Base-by-base conservation (phyloP, 2,797 vertebrate genomes). In the Cryptoprocta ferox region DNA sequence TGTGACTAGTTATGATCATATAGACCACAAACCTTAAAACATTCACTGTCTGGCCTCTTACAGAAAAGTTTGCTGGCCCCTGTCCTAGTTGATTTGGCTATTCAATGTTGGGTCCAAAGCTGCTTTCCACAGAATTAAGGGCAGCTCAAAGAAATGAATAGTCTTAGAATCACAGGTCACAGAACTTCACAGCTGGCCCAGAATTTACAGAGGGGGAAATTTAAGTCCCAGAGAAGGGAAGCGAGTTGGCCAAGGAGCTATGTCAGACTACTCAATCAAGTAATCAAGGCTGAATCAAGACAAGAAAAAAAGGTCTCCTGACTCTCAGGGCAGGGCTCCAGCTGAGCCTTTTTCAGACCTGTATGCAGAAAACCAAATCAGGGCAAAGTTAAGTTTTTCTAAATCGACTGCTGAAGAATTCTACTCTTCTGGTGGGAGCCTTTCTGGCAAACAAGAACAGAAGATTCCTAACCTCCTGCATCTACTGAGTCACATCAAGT, bases 401-500 rank as follows among this genome's bases (percentile, higher is more conserved):
- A 82, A 84, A 84, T 19, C 89, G 80, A 66, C 68, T 92, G 42
- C 48, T 84, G 13, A 93, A 93, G 92, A 97, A 91, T 73, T 94
- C 70, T 45, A 71, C 85, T 91, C 39, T 82, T 76, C 4, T 53
- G 61, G n/a, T 59, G 79, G 70, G 96, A 95, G 61, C 65, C 53
- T 95, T 88, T 84, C 73, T 88, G 91, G 85, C 50, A 95, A 85
- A 86, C 21, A 83, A 95, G 80, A 81, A 93, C 82, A 93, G 59
- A 95, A 96, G 86, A 96, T 65, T 89, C 83, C 65, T 71, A 93
- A 95, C 15, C 87, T 87, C 65, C 59, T 73, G 3, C 5, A 91
- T 65, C 75, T 83, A 92, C 92, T 96, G 91, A 97, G 75, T 97
- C 89, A 97, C 37, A 86, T 45, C 59, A 96, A 89, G 35, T 97